These are phyloP conservation scores for Macrotus californicus DNA, from an alignment of 2,113 vertebrate genomes.

Conservation along the genomic window DNA sequence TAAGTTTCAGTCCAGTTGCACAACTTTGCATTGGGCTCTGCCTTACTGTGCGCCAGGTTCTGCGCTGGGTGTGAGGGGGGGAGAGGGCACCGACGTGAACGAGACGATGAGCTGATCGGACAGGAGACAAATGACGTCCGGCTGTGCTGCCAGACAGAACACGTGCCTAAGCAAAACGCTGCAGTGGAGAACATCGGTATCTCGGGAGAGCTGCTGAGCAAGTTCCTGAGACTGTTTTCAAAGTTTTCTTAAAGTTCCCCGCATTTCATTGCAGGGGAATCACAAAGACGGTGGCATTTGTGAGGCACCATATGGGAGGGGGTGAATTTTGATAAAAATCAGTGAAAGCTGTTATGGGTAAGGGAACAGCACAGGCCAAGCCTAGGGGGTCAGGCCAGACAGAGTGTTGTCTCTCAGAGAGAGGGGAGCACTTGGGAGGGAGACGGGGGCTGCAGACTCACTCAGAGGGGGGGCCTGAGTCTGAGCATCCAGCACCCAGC, in stretches of 20 bases:
- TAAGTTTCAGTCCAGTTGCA: neutral
- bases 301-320: rapidly evolving
- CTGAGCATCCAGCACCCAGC: neutral
- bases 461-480: neutral
- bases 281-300: neutral
- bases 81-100: neutral
- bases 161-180: rapidly evolving
- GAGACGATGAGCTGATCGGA: neutral
- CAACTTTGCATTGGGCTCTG: neutral
- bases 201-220: neutral
- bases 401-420: too few relatives aligned
- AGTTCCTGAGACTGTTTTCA: neutral
- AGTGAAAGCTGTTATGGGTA: neutral
- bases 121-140: neutral
- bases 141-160: neutral
- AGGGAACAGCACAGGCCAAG: neutral
- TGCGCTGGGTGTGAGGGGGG: neutral
- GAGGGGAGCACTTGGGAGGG: neutral
- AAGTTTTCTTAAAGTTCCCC: neutral
- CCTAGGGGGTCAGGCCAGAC: neutral
- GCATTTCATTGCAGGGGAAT: neutral
- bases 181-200: rapidly evolving
- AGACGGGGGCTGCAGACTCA: neutral
- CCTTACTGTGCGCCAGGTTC: neutral
- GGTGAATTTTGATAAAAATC: neutral